Evolutionary conservation across 1,140 invertebrate genomes (phyloP).

Genomic region (Leptopilina boulardi): DNA sequence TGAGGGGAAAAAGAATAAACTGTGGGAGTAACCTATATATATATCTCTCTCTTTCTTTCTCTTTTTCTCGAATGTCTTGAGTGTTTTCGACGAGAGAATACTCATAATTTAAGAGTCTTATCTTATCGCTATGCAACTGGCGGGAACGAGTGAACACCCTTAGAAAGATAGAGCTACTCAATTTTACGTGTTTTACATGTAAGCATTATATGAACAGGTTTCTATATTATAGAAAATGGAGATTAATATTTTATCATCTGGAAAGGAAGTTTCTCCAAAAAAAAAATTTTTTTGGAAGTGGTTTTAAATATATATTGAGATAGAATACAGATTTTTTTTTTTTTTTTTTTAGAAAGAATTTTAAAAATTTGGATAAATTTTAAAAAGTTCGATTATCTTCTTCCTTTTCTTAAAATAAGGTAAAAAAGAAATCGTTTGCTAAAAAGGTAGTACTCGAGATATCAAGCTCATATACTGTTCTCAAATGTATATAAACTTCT

Average conservation of each 20-base stretch:
- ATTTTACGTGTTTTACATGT: conserved; percentile 28
- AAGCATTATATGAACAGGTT: conserved; percentile 6
- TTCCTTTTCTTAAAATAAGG: no score
- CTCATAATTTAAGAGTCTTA: conserved; percentile 28
- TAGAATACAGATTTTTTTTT: no score
- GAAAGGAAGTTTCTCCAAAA: not conserved
- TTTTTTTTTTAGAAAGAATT: no score
- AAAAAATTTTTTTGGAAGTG: not conserved
- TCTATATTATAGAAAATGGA: not conserved
- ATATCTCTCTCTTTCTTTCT: not conserved
- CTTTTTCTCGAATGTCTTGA: conserved; percentile 21
- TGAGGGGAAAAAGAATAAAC: not conserved
- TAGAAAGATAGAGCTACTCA: conserved; percentile 18
- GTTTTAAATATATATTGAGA: no score
- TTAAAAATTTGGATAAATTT: no score
- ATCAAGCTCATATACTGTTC: no score
- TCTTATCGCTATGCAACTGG: conserved; percentile 24
- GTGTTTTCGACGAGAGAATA: conserved; percentile 30
- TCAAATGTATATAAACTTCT: no score
- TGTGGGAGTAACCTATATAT: not conserved
- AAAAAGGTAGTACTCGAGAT: no score
- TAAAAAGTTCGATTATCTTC: no score
- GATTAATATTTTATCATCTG: not conserved
- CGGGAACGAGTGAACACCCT: conserved; percentile 29
- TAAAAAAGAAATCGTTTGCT: no score